phyloP scores from a whole-genome alignment of 2,888 invertebrate species.

The Meloe dianella region DNA sequence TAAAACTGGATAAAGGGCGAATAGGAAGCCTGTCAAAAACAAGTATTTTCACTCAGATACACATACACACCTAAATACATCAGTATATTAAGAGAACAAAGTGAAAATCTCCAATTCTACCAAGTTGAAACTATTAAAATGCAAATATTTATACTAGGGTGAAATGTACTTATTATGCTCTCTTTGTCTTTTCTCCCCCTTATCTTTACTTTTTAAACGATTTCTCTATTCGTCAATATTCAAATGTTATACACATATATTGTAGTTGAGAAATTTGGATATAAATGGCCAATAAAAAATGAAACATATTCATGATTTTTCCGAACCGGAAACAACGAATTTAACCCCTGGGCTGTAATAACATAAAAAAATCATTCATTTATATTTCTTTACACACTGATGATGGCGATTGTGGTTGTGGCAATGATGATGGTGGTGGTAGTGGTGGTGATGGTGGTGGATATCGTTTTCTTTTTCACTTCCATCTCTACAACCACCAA shows the following conservation, averaged over 20 bases:
- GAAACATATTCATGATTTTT: conserved; percentile 62
- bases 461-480: conserved; percentile 23
- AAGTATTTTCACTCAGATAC: neutral
- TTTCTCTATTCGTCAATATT: conserved; percentile 12
- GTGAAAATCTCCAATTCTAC: conserved; percentile 53
- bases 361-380: conserved; percentile 44
- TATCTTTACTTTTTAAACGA: neutral
- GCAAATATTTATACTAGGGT: conserved; percentile 57
- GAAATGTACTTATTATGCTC: conserved; percentile 33
- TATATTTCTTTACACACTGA: conserved; percentile 51
- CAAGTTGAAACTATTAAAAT: conserved; percentile 60
- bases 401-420: conserved; percentile 41
- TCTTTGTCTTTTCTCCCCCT: neutral
- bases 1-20: neutral
- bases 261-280: conserved; percentile 48
- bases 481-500: conserved; percentile 2
- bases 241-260: neutral
- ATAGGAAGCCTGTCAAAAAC: neutral
- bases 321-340: conserved; percentile 56
- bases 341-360: conserved; percentile 46
- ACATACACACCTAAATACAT: neutral
- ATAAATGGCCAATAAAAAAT: conserved; percentile 61
- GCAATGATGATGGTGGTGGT: conserved; percentile 21
- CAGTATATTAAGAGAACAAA: conserved; percentile 44
- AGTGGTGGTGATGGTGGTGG: neutral